Evolutionary conservation across 2,113 vertebrate genomes (phyloP).

Genomic region (Cyprinus carpio): DNA sequence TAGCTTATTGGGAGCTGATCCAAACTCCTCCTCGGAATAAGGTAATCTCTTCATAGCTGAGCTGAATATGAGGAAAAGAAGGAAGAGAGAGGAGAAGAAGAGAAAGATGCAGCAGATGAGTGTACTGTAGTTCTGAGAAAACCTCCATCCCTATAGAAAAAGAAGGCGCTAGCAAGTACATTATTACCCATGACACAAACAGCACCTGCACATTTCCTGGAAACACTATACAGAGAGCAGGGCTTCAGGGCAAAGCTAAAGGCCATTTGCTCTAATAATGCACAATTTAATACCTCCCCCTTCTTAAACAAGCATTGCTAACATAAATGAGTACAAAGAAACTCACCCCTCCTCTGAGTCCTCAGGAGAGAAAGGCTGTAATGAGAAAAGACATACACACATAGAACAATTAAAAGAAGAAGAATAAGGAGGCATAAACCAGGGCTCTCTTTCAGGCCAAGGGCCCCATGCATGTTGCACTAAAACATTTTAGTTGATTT

Average conservation of each 20-base stretch:
- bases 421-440: not conserved
- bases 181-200: constrained; percentile 28
- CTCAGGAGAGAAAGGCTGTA: constrained; percentile 80
- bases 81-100: not conserved
- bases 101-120: not conserved
- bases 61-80: constrained; percentile 59
- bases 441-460: no score
- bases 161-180: not conserved
- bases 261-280: not conserved
- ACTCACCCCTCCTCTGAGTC: constrained; percentile 93
- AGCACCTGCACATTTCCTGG: constrained; percentile 27
- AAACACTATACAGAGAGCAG: not conserved
- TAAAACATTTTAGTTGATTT: no score
- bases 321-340: not conserved
- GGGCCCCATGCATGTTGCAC: no score
- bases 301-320: not conserved
- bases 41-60: constrained; percentile 88
- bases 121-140: constrained; percentile 39
- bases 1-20: constrained; percentile 82
- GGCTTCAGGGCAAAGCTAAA: not conserved
- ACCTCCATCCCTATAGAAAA: not conserved
- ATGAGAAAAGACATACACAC: constrained; percentile 29
- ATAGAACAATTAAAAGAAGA: no score
- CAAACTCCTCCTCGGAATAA: constrained; percentile 89
- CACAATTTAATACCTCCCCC: not conserved